Percentiles rank a stretch among this genome's conserved stretches.
These are phyloP conservation scores for Drosophila aldrichi DNA, from an alignment of 2,888 invertebrate species.

Conservation along the genomic window DNA sequence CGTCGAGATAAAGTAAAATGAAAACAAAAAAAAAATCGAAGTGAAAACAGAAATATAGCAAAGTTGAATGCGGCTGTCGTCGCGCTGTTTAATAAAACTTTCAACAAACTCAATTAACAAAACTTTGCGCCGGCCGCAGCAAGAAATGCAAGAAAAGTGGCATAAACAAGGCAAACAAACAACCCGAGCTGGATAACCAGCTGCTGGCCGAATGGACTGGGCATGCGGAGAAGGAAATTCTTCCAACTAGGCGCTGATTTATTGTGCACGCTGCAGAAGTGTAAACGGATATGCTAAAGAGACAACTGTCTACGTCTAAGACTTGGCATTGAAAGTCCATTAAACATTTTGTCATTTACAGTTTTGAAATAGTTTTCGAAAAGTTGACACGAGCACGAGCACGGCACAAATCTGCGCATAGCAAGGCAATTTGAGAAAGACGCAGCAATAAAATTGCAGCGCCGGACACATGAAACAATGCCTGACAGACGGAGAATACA, in stretches of 20 bases:
- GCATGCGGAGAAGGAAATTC: conserved; percentile 4
- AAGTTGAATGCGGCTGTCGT: conserved; percentile 72
- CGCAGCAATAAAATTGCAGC: conserved; percentile 65
- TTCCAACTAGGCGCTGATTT: conserved; percentile 76
- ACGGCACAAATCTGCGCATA: conserved; percentile 61
- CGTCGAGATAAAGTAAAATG: conserved; percentile 11
- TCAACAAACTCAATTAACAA: conserved; percentile 81
- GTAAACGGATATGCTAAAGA: conserved; percentile 76
- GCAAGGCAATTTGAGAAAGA: conserved; percentile 21
- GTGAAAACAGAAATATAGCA: conserved; percentile 27
- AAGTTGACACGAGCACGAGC: conserved; percentile 75
- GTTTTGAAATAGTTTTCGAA: conserved; percentile 83
- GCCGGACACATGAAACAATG: conserved; percentile 70
- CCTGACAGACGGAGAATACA: conserved; percentile 55
- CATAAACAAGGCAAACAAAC: conserved; percentile 81
- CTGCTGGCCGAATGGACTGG: background rate
- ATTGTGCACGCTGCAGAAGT: conserved; percentile 70
- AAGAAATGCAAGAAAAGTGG: conserved; percentile 81
- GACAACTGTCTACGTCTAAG: conserved; percentile 34
- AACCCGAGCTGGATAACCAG: conserved; percentile 49
- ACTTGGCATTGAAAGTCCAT: conserved; percentile 80
- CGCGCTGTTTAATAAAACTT: conserved; percentile 78
- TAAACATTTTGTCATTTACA: conserved; percentile 84
- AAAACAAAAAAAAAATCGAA: background rate
- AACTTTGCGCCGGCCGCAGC: conserved; percentile 76